phyloP scores from a whole-genome alignment of 2,888 invertebrate species.

The Folsomia candida region DNA sequence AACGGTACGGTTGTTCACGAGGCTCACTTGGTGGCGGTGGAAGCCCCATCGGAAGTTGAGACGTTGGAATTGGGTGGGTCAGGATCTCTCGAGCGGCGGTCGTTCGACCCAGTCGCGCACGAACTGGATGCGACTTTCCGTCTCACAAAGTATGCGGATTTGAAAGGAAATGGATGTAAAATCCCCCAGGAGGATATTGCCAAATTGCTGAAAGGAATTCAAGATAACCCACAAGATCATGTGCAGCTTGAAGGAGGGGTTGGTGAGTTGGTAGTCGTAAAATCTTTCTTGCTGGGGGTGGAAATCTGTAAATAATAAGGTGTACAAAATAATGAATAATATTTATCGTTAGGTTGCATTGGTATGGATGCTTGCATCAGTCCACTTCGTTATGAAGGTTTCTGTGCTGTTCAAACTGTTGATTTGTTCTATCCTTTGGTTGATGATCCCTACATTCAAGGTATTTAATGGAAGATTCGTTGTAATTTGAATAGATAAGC shows the following conservation, averaged over 20 bases:
- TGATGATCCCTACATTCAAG: slow-evolving; percentile 80
- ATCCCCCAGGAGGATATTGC: slow-evolving; percentile 85
- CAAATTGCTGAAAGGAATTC: slow-evolving; percentile 68
- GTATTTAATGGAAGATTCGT: too few species aligned
- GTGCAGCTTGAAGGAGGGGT: slow-evolving; percentile 28
- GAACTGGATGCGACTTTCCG: slow-evolving; percentile 88
- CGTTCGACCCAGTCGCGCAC: slow-evolving; percentile 76
- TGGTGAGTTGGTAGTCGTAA: slow-evolving; percentile 31
- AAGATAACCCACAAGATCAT: slow-evolving; percentile 53
- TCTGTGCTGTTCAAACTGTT: slow-evolving; percentile 76
- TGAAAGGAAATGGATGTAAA: slow-evolving; percentile 93
- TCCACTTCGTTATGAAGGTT: slow-evolving; percentile 69
- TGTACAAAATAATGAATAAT: too few species aligned
- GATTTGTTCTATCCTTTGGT: slow-evolving; percentile 84
- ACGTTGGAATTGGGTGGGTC: slow-evolving; percentile 45
- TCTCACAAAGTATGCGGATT: slow-evolving; percentile 83
- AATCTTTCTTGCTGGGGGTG: background rate
- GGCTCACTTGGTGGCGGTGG: background rate
- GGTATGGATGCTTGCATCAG: slow-evolving; percentile 82
- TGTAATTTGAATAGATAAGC: too few species aligned
- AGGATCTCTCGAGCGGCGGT: slow-evolving; percentile 55
- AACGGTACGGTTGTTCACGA: slow-evolving; percentile 4
- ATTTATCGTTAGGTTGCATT: slow-evolving; percentile 58
- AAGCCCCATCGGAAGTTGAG: slow-evolving; percentile 26
- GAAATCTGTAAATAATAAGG: background rate